Evolutionary conservation across 1,140 invertebrate genomes (phyloP).

Genomic region (Pissodes strobi): DNA sequence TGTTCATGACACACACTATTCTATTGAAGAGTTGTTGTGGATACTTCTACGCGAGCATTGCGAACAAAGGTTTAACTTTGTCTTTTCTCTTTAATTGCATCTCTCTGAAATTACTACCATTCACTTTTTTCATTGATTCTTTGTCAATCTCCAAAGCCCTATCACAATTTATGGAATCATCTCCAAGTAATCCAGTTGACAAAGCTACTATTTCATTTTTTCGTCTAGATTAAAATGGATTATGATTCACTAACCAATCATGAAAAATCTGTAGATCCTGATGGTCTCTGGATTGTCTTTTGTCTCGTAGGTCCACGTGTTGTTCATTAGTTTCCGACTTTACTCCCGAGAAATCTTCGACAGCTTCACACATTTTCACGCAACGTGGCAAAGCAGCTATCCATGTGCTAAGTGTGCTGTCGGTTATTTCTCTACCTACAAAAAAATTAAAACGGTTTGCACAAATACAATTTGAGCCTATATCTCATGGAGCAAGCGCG

Average conservation of each 20-base stretch:
- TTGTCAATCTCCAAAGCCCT: neutral
- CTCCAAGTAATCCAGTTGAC: neutral
- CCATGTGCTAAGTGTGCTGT: neutral
- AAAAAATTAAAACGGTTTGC: neutral
- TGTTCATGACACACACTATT: neutral
- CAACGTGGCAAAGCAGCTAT: neutral
- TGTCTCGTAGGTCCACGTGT: too few species aligned
- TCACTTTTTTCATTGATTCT: neutral
- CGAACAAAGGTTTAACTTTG: neutral
- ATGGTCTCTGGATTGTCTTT: too few species aligned
- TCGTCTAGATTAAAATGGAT: too few species aligned
- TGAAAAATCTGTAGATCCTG: too few species aligned
- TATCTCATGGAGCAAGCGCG: too few species aligned
- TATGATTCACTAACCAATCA: too few species aligned
- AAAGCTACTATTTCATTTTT: too few species aligned
- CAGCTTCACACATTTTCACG: neutral
- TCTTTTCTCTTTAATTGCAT: neutral
- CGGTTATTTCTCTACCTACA: neutral
- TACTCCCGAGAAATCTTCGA: too few species aligned
- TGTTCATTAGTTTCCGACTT: too few species aligned
- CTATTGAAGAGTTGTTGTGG: neutral
- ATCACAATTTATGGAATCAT: neutral
- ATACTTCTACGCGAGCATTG: neutral
- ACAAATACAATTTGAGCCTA: neutral
- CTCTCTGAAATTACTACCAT: neutral